These are phyloP conservation scores for Drosophila fuyamai DNA, from an alignment of 1,140 invertebrate genomes.

Conservation along the genomic window DNA sequence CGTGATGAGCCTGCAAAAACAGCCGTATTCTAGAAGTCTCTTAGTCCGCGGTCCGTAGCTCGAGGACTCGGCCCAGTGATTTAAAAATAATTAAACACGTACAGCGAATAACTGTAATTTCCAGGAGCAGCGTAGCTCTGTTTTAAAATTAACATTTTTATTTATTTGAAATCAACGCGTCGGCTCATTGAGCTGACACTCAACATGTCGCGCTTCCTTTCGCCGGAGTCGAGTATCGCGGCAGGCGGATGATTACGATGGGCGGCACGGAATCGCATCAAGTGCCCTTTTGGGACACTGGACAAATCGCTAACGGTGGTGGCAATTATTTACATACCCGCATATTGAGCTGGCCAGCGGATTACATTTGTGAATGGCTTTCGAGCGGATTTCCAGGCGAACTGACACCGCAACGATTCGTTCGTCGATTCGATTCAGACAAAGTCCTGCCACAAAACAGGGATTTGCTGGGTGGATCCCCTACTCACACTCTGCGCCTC, in stretches of 20 bases:
- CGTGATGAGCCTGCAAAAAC: slow-evolving; percentile 73
- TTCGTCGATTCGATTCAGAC: slow-evolving; percentile 87
- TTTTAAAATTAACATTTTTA: slow-evolving; percentile 83
- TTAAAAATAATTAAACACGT: slow-evolving; percentile 84
- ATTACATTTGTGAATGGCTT: slow-evolving; percentile 91
- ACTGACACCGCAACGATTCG: slow-evolving; percentile 86
- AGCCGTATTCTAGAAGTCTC: slow-evolving; percentile 1
- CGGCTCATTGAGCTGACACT: slow-evolving; percentile 70
- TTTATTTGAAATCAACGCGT: slow-evolving; percentile 75
- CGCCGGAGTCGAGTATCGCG: background rate
- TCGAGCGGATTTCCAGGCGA: slow-evolving; percentile 87
- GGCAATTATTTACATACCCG: slow-evolving; percentile 53
- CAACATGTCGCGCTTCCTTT: slow-evolving; percentile 34
- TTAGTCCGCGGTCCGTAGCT: background rate
- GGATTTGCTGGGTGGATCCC: slow-evolving; percentile 89
- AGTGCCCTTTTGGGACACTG: slow-evolving; percentile 89
- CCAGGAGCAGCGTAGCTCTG: slow-evolving; percentile 38
- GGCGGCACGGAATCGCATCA: slow-evolving; percentile 92
- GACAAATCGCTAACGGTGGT: slow-evolving; percentile 76
- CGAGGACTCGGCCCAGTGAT: slow-evolving; percentile 55
- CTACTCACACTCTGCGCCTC: slow-evolving; percentile 88
- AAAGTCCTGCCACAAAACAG: slow-evolving; percentile 89
- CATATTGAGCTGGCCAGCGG: slow-evolving; percentile 82
- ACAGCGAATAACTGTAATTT: slow-evolving; percentile 82
- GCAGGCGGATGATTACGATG: slow-evolving; percentile 88